Evolutionary conservation across 2,888 invertebrate species (phyloP).

Genomic region (Ochropleura leucogaster): DNA sequence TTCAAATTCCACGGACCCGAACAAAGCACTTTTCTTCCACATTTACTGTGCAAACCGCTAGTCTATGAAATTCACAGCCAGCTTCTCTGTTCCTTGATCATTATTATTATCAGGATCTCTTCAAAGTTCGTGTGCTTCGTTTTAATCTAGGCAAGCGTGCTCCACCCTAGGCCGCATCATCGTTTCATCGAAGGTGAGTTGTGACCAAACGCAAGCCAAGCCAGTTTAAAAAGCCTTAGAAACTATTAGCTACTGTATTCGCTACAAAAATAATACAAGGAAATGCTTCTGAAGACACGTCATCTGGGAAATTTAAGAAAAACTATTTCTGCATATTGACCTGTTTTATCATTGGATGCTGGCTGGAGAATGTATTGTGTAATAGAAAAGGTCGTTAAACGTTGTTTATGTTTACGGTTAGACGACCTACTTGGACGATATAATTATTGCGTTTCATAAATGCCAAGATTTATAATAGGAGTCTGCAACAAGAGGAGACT

Average conservation of each 20-base stretch:
- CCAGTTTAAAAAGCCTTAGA: neutral
- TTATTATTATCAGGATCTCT: too few species aligned
- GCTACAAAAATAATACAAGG: slow-evolving; percentile 37
- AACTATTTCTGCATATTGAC: slow-evolving; percentile 64
- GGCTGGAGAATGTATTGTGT: slow-evolving; percentile 51
- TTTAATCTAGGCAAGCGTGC: too few species aligned
- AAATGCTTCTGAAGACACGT: slow-evolving; percentile 39
- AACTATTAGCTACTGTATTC: neutral
- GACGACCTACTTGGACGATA: slow-evolving; percentile 32
- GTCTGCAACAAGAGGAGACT: neutral
- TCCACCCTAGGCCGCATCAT: too few species aligned
- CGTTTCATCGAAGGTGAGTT: too few species aligned
- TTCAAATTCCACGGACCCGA: too few species aligned
- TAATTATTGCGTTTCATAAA: slow-evolving; percentile 13
- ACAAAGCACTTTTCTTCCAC: too few species aligned
- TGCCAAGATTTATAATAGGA: slow-evolving; percentile 13
- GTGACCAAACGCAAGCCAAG: too few species aligned
- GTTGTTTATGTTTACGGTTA: slow-evolving; percentile 56
- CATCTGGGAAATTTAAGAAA: slow-evolving; percentile 47
- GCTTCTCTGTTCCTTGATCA: too few species aligned
- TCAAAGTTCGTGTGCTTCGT: too few species aligned
- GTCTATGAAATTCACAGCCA: too few species aligned
- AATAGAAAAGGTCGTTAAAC: slow-evolving; percentile 52
- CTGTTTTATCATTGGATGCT: slow-evolving; percentile 39
- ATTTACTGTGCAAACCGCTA: too few species aligned